These are phyloP conservation scores for Aleiodes sp. DNA, from an alignment of 1,140 invertebrate species.

Conservation along the genomic window DNA sequence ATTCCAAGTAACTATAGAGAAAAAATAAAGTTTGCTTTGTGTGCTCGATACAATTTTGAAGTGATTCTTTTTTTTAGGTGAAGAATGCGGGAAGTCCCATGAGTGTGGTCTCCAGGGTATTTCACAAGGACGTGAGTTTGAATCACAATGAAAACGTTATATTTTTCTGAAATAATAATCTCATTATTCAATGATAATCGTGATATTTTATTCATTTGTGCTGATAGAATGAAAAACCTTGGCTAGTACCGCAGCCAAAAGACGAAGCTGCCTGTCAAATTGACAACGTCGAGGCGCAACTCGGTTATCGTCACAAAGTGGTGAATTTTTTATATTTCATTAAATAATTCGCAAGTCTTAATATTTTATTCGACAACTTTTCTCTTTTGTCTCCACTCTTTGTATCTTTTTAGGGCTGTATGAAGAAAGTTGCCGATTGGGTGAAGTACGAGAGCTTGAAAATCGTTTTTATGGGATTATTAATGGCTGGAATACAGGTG, in stretches of 20 bases:
- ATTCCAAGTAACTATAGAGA: not conserved
- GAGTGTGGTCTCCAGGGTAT: conserved; percentile 61
- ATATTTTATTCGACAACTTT: not conserved
- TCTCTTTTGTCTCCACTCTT: conserved; percentile 10
- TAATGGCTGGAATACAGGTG: conserved; percentile 56
- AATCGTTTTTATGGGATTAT: conserved; percentile 51
- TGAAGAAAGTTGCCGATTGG: conserved; percentile 53
- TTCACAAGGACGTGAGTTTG: conserved; percentile 58
- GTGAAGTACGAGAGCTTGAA: conserved; percentile 53
- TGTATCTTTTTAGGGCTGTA: conserved; percentile 50
- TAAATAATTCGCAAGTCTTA: not conserved
- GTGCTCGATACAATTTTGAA: too few relatives aligned
- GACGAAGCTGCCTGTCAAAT: conserved; percentile 60
- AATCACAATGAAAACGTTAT: not conserved
- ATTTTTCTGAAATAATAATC: not conserved
- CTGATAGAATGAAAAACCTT: conserved; percentile 61
- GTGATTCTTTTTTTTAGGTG: conserved; percentile 43
- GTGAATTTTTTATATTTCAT: conserved; percentile 39
- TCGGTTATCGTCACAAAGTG: conserved; percentile 54
- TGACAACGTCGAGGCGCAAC: conserved; percentile 45
- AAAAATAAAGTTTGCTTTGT: not conserved
- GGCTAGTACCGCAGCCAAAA: conserved; percentile 61
- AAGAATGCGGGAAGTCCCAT: conserved; percentile 64
- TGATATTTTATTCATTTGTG: conserved; percentile 20
- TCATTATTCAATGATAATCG: too few relatives aligned